These are phyloP conservation scores for Lycodopsis pacificus DNA, from an alignment of 2,797 vertebrate genomes.

Conservation along the genomic window DNA sequence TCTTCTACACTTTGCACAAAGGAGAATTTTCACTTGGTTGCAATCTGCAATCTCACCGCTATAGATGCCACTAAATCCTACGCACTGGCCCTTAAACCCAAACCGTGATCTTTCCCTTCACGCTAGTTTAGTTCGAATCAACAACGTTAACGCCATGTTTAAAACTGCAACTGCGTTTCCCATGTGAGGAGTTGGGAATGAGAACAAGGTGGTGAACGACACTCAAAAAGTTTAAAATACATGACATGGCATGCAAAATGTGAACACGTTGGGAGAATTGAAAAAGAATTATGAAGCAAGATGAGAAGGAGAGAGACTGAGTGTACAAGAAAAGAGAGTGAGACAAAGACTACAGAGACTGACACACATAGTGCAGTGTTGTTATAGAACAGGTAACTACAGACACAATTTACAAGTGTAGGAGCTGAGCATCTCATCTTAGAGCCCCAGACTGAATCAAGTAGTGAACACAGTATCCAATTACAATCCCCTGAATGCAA, in stretches of 20 bases:
- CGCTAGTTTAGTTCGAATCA: background rate
- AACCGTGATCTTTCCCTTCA: background rate
- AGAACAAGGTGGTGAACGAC: background rate
- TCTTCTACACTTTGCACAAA: background rate
- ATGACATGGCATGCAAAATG: background rate
- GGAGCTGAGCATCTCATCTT: background rate
- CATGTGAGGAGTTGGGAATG: background rate
- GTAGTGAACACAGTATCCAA: constrained; percentile 13
- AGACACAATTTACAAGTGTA: background rate
- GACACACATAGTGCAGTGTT: background rate
- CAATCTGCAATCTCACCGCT: background rate
- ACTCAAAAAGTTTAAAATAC: background rate
- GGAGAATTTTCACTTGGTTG: no score
- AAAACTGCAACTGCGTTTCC: background rate
- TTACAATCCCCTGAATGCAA: constrained; percentile 17
- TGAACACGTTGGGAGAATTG: background rate
- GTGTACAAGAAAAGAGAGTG: background rate
- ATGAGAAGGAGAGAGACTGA: background rate
- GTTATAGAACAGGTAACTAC: constrained; percentile 2
- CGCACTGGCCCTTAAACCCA: background rate
- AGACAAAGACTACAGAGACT: background rate
- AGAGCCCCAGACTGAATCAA: background rate
- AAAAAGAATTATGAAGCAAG: background rate
- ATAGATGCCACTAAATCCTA: background rate
- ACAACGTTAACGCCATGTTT: background rate